Conservation (phyloP, 1,140 invertebrate genomes). For the Lineus longissimus region DNA sequence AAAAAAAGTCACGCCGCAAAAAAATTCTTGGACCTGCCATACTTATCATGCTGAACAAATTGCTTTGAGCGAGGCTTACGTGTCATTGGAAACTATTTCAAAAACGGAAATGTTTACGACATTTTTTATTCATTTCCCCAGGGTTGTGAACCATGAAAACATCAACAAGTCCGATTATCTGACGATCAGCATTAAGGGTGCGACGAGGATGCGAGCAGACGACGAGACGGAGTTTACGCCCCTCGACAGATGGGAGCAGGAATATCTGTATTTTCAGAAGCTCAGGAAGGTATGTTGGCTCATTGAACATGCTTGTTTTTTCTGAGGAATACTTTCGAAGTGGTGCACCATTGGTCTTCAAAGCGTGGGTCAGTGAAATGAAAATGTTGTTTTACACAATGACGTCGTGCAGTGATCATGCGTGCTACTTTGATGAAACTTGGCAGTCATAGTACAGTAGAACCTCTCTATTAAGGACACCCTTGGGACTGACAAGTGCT, state of each 20-base stretch:
- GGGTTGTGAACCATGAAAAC: conserved; percentile 46
- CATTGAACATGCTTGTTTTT: not conserved
- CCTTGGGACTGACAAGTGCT: too few species aligned
- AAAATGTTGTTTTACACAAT: not conserved
- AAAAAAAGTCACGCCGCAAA: too few species aligned
- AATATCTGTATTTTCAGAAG: conserved; percentile 46
- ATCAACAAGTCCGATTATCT: conserved; percentile 50
- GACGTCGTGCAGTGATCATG: too few species aligned
- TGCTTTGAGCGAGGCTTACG: too few species aligned
- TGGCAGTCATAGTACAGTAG: too few species aligned
- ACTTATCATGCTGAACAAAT: too few species aligned
- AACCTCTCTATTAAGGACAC: too few species aligned
- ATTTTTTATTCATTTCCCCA: conserved; percentile 15
- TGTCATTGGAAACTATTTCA: too few species aligned
- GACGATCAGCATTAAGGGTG: conserved; percentile 48
- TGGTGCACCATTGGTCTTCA: not conserved
- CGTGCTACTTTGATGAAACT: too few species aligned
- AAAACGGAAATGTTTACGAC: not conserved
- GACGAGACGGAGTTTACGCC: conserved; percentile 53
- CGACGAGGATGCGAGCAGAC: conserved; percentile 43
- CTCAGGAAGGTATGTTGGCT: conserved; percentile 48
- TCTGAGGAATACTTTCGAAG: not conserved
- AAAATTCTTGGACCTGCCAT: too few species aligned
- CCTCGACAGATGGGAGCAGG: conserved; percentile 48
- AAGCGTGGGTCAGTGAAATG: not conserved